Conservation (phyloP, 2,888 invertebrate genomes). For the Branchellion lobata region DNA sequence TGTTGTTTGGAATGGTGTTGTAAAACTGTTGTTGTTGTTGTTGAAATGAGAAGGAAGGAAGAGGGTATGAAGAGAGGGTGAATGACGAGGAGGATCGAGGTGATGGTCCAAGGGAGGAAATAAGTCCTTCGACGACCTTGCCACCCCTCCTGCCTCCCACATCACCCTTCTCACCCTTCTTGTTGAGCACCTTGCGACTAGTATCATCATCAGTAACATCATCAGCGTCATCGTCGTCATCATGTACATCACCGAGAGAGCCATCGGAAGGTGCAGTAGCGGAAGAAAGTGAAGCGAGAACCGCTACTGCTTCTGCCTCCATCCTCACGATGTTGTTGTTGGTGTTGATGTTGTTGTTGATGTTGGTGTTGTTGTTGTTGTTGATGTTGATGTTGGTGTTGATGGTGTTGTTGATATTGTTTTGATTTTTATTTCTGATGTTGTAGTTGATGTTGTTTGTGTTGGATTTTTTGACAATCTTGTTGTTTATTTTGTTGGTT, state of each 20-base stretch:
- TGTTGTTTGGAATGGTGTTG: not conserved
- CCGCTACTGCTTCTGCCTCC: conserved; percentile 9
- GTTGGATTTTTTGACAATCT: not conserved
- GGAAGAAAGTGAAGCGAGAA: conserved; percentile 35
- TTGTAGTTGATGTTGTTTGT: not conserved
- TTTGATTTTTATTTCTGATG: not conserved
- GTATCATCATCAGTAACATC: no score
- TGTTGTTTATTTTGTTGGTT: no score
- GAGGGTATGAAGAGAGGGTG: no score
- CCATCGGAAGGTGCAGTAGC: not conserved
- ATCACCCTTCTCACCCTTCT: no score
- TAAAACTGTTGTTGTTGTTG: not conserved
- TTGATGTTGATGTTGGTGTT: not conserved
- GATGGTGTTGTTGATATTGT: not conserved
- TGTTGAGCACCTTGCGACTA: no score
- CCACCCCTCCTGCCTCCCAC: no score
- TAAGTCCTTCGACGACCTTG: no score
- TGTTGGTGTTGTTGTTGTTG: not conserved
- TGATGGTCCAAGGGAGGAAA: no score
- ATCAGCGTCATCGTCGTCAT: not conserved
- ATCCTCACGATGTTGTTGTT: conserved; percentile 15
- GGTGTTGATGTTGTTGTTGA: not conserved
- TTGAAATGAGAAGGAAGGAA: not conserved
- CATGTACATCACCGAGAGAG: not conserved
- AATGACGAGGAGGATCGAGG: no score